Conservation (phyloP, 2,797 vertebrate genomes). For the Scarus forsteni region DNA sequence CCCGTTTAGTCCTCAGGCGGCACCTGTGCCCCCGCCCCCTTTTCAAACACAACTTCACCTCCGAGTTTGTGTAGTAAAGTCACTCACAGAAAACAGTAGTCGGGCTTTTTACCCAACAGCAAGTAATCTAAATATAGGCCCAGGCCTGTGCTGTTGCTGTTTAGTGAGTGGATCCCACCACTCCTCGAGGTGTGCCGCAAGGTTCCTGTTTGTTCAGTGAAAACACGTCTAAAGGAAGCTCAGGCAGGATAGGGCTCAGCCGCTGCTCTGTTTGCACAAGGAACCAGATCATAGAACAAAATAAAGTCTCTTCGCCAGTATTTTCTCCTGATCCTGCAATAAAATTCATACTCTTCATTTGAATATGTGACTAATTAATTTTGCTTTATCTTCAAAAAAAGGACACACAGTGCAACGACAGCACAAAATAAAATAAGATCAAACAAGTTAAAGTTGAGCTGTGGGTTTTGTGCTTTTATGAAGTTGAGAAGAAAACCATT, state of each 20-base stretch:
- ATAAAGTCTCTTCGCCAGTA: background rate
- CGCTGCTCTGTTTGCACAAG: conserved; percentile 24
- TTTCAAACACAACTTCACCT: conserved; percentile 28
- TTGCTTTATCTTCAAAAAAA: background rate
- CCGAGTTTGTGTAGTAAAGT: conserved; percentile 14
- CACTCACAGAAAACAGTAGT: background rate
- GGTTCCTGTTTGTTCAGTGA: conserved; percentile 74
- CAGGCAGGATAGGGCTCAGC: conserved; percentile 57
- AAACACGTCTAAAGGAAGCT: conserved; percentile 59
- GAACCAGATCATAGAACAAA: conserved; percentile 6
- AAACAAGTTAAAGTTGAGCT: background rate
- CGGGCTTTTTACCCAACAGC: background rate
- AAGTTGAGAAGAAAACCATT: no score
- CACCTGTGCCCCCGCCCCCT: conserved; percentile 13
- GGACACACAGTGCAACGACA: background rate
- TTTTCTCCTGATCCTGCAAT: background rate
- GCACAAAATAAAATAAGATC: background rate
- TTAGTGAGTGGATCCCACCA: conserved; percentile 50
- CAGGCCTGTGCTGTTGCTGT: conserved; percentile 15
- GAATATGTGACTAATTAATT: no score
- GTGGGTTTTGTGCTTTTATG: no score
- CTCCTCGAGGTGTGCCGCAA: conserved; percentile 77
- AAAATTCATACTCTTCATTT: no score
- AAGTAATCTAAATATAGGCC: conserved; percentile 17
- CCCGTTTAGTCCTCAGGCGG: conserved; percentile 30